Conservation (phyloP, 2,113 vertebrate species). For the Sapajus apella region DNA sequence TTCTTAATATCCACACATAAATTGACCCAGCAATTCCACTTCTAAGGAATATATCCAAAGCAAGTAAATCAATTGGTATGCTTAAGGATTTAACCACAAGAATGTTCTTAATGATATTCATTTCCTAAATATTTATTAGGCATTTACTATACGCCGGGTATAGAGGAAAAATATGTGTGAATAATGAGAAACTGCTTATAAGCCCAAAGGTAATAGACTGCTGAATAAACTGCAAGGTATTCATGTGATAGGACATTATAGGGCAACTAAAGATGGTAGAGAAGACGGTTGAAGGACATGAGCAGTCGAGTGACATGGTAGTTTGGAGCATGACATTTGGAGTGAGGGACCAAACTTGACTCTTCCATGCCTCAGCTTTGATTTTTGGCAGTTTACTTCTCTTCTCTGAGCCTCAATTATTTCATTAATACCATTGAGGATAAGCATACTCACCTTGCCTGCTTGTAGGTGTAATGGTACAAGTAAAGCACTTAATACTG, state of each 20-base stretch:
- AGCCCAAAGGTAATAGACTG: not conserved
- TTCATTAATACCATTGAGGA: not conserved
- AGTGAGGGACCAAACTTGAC: not conserved
- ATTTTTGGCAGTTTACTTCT: not conserved
- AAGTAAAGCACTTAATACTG: not conserved
- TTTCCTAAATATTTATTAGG: not conserved
- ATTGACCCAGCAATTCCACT: not conserved
- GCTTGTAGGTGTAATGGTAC: not conserved
- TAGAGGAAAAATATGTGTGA: not conserved
- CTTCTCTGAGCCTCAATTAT: not conserved
- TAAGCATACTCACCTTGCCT: not conserved
- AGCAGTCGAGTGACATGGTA: not conserved
- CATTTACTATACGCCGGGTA: not conserved
- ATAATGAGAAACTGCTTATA: not conserved
- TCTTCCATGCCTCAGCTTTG: not conserved
- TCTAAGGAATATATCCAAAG: not conserved
- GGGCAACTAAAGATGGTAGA: not conserved
- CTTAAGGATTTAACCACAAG: slow-evolving; percentile 9
- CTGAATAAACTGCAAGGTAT: not conserved
- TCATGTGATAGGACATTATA: not conserved
- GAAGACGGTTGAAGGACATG: fast-evolving
- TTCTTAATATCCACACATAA: not conserved
- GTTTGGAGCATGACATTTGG: not conserved
- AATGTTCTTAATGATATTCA: not conserved
- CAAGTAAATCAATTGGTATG: not conserved